Percentiles rank a stretch among this genome's conserved stretches.
These are phyloP conservation scores for Tetramorium simillimum DNA, from an alignment of 1,140 invertebrate species.

Conservation along the genomic window DNA sequence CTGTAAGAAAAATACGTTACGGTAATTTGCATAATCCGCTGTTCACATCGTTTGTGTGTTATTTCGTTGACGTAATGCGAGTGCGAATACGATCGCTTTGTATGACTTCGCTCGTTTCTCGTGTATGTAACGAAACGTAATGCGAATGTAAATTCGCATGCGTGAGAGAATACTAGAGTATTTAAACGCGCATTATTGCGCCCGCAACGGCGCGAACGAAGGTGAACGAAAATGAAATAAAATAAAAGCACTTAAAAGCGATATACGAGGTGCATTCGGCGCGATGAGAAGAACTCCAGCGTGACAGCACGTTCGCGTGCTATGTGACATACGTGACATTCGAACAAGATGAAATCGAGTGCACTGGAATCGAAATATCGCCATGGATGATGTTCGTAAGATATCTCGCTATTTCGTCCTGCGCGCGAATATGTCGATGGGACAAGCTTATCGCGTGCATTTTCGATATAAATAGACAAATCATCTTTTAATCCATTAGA, in stretches of 20 bases:
- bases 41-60: constrained; percentile 16
- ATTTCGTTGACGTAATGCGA: not conserved
- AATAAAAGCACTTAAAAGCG: constrained; percentile 19
- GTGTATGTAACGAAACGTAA: constrained; percentile 2
- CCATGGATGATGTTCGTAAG: constrained; percentile 20
- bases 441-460: not conserved
- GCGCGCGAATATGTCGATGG: constrained; percentile 1
- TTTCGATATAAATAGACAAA: not conserved
- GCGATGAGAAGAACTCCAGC: not conserved
- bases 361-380: constrained; percentile 32
- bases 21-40: constrained; percentile 53
- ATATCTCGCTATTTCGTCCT: not conserved
- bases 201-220: not conserved
- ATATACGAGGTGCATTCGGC: not conserved
- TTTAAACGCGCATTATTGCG: constrained; percentile 19
- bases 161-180: not conserved
- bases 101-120: not conserved
- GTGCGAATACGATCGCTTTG: constrained; percentile 17
- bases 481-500: not conserved
- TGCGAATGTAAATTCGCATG: not conserved
- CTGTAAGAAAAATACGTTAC: constrained; percentile 20
- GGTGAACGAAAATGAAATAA: constrained; percentile 4
- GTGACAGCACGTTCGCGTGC: constrained; percentile 40
- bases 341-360: constrained; percentile 52
- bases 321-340: constrained; percentile 40